phyloP scores from a whole-genome alignment of 1,140 invertebrate genomes.

The Camponotus vicinus region DNA sequence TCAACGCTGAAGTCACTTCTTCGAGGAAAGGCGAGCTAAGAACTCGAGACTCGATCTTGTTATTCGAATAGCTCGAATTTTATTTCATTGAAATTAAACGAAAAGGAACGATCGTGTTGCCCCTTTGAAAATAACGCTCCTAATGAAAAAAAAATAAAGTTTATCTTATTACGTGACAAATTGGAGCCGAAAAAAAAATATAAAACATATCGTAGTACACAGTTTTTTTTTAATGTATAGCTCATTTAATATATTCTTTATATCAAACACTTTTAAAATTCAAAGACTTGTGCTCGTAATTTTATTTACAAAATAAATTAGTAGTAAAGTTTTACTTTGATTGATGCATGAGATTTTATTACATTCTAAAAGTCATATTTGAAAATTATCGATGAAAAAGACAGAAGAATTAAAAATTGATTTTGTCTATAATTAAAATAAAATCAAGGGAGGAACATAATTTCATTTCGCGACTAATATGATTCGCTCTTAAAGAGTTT shows the following conservation, averaged over 20 bases:
- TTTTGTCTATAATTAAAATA: neutral
- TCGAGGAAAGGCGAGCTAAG: neutral
- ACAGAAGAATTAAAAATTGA: neutral
- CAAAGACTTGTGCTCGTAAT: neutral
- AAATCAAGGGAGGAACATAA: neutral
- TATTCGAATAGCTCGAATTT: neutral
- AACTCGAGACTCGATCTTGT: neutral
- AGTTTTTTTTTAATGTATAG: too few species aligned
- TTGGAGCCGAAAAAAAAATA: neutral
- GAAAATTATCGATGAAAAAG: neutral
- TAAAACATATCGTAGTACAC: too few species aligned
- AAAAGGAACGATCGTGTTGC: neutral
- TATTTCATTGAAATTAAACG: neutral
- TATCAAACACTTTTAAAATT: neutral
- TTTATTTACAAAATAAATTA: neutral
- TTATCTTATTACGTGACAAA: neutral
- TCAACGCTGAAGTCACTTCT: neutral
- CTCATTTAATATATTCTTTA: neutral
- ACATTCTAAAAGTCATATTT: neutral
- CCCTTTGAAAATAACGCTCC: neutral
- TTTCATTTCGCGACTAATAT: neutral
- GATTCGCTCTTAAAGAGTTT: neutral
- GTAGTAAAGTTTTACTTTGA: neutral
- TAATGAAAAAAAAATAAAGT: neutral
- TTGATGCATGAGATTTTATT: neutral